Evolutionary conservation across 1,140 invertebrate genomes (phyloP).

Genomic region (Formica exsecta): DNA sequence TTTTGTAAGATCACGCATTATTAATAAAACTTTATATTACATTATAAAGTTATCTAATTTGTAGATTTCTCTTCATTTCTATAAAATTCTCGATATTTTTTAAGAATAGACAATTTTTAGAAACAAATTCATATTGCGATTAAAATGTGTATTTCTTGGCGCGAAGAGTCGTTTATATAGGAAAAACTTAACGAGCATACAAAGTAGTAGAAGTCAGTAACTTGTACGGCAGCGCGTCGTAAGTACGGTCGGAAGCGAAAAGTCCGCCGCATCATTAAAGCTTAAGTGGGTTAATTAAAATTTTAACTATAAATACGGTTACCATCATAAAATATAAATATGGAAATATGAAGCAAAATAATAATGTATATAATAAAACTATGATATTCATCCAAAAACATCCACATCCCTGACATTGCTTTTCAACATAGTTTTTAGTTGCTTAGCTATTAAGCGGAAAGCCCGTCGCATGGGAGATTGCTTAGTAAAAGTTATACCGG

Average conservation of each 20-base stretch:
- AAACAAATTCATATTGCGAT: not conserved
- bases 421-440: too few species aligned
- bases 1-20: not conserved
- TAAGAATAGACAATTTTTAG: too few species aligned
- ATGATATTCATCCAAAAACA: too few species aligned
- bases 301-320: not conserved
- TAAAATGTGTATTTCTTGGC: not conserved
- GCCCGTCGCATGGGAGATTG: constrained; percentile 1
- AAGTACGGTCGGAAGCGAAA: not conserved
- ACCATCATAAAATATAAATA: not conserved
- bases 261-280: constrained; percentile 3
- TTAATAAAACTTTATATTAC: not conserved
- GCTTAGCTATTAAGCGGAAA: too few species aligned
- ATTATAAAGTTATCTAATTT: not conserved
- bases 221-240: not conserved
- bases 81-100: not conserved
- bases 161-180: too few species aligned
- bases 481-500: constrained; percentile 59
- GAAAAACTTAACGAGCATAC: not conserved
- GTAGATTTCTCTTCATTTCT: not conserved
- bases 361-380: not conserved
- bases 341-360: not conserved
- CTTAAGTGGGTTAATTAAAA: constrained; percentile 4
- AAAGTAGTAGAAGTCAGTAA: constrained; percentile 16
- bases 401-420: too few species aligned